Evolutionary conservation across 2,797 vertebrate species (phyloP).

Genomic region (Sebastes ruberrimus): DNA sequence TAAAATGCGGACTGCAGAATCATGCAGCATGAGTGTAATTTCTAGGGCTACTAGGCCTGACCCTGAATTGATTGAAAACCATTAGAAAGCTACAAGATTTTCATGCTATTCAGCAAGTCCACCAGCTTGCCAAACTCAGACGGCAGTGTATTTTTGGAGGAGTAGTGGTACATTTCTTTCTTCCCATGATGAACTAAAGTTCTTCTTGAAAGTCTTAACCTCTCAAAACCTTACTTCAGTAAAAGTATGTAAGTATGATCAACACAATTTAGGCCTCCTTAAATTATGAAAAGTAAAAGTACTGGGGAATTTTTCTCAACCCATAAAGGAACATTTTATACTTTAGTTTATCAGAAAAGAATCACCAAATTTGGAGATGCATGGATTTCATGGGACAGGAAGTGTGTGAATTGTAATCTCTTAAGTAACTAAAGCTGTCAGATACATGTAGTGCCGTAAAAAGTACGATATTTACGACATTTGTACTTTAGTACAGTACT

Average conservation of each 20-base stretch:
- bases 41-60: background rate
- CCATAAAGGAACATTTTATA: too few species aligned
- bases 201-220: background rate
- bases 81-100: background rate
- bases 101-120: background rate
- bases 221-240: too few species aligned
- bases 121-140: constrained; percentile 5
- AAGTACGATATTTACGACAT: background rate
- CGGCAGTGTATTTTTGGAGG: constrained; percentile 10
- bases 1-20: background rate
- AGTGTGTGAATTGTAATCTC: background rate
- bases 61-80: background rate
- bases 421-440: background rate
- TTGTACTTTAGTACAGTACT: background rate
- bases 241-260: too few species aligned
- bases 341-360: too few species aligned
- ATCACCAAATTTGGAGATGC: too few species aligned
- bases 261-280: too few species aligned
- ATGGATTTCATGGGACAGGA: too few species aligned
- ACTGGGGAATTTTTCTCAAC: too few species aligned
- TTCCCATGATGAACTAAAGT: background rate
- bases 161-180: background rate
- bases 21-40: background rate
- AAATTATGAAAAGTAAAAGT: too few species aligned
- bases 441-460: background rate